Evolutionary conservation across 2,888 invertebrate species (phyloP).

Genomic region (Scaptomyza caliginosa): DNA sequence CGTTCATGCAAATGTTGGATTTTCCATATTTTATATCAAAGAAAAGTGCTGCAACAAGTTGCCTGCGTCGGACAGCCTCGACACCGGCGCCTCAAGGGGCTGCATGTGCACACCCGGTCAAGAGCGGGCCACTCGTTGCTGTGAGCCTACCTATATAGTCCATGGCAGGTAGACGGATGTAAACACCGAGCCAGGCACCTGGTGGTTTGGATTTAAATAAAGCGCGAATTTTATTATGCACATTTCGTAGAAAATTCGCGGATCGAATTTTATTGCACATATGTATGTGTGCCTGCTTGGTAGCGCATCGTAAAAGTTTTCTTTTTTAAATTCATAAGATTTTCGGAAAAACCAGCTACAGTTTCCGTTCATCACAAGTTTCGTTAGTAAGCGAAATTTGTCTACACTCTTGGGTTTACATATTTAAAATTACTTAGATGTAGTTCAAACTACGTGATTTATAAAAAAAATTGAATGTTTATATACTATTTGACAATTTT

Average conservation of each 20-base stretch:
- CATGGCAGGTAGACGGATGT: constrained; percentile 28
- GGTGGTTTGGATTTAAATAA: constrained; percentile 46
- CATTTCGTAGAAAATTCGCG: constrained; percentile 66
- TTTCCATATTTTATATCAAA: constrained; percentile 74
- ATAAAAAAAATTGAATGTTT: too few relatives aligned
- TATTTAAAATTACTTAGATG: too few relatives aligned
- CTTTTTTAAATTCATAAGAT: constrained; percentile 75
- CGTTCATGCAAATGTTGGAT: constrained; percentile 69
- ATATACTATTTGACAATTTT: not conserved
- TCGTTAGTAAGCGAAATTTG: not conserved
- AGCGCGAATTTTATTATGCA: constrained; percentile 53
- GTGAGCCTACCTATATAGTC: constrained; percentile 68
- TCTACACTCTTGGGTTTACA: too few relatives aligned
- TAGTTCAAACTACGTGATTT: too few relatives aligned
- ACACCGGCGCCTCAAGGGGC: constrained; percentile 29
- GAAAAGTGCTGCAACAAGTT: constrained; percentile 63
- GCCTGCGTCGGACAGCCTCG: constrained; percentile 21
- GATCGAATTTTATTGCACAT: constrained; percentile 57
- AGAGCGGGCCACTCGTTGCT: not conserved
- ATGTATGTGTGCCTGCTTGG: constrained; percentile 39
- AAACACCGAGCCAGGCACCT: constrained; percentile 42
- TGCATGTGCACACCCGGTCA: constrained; percentile 24
- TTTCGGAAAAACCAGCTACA: constrained; percentile 71
- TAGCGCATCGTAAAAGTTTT: constrained; percentile 38
- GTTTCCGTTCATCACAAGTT: constrained; percentile 57